These are phyloP conservation scores for Pocillopora damicornis DNA, from an alignment of 64 coral and sea anemone genomes.

Conservation along the genomic window DNA sequence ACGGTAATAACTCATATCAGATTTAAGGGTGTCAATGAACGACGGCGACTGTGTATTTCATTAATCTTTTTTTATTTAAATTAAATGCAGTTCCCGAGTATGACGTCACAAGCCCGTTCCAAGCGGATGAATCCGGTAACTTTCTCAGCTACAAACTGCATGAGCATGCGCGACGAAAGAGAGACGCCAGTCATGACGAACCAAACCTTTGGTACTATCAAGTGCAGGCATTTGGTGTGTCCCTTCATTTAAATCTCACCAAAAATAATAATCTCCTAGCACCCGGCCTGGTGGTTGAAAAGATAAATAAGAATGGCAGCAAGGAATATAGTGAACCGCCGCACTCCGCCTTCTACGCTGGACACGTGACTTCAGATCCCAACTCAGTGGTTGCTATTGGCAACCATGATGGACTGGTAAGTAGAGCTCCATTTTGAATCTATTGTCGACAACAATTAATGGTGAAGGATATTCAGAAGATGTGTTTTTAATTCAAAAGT, in stretches of 20 bases:
- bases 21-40: not conserved
- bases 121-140: conserved; percentile 38
- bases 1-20: not conserved
- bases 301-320: conserved; percentile 24
- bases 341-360: conserved; percentile 14
- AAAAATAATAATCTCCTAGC: not conserved
- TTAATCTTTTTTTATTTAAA: not conserved
- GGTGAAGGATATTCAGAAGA: too few species aligned
- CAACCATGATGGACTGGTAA: conserved; percentile 46
- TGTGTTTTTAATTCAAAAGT: too few species aligned
- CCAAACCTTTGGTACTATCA: conserved; percentile 28
- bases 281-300: conserved; percentile 47
- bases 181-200: conserved; percentile 1
- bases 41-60: not conserved
- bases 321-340: conserved; percentile 18
- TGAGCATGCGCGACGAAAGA: conserved; percentile 28
- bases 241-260: conserved; percentile 44
- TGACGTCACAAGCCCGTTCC: conserved; percentile 46
- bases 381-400: conserved; percentile 42
- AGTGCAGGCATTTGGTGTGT: conserved; percentile 54
- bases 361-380: conserved; percentile 54
- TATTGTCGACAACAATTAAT: not conserved
- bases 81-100: conserved; percentile 47
- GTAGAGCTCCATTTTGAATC: not conserved
- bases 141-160: conserved; percentile 51